phyloP scores from a whole-genome alignment of 2,888 invertebrate genomes.

The Tanytarsus gracilentus region DNA sequence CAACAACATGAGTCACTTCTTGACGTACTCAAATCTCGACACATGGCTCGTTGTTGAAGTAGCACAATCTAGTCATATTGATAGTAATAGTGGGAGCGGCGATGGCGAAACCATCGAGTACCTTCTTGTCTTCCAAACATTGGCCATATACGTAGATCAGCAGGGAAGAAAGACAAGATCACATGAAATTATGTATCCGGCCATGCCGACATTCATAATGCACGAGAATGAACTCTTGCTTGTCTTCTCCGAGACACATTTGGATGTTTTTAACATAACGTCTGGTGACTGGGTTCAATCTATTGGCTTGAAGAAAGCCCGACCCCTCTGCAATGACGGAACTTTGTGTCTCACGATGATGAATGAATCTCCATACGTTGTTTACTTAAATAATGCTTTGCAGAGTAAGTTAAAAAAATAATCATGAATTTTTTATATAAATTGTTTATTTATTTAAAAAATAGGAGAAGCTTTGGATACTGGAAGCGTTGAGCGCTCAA shows the following conservation, averaged over 20 bases:
- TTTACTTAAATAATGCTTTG: conserved; percentile 62
- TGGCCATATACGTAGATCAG: conserved; percentile 80
- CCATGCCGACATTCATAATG: conserved; percentile 67
- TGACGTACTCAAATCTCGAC: conserved; percentile 67
- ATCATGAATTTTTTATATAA: background rate
- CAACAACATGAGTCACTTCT: conserved; percentile 71
- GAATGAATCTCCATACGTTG: conserved; percentile 64
- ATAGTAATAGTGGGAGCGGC: conserved; percentile 59
- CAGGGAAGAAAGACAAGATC: conserved; percentile 74
- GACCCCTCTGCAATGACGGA: conserved; percentile 59
- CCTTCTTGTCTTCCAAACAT: conserved; percentile 66
- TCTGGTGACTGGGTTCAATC: conserved; percentile 93
- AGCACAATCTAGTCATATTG: conserved; percentile 45
- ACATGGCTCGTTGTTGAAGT: conserved; percentile 24
- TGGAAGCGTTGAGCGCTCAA: conserved; percentile 31
- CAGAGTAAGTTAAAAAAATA: conserved; percentile 54
- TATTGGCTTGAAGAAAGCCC: conserved; percentile 71
- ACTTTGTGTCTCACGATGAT: conserved; percentile 57
- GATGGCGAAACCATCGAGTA: conserved; percentile 49
- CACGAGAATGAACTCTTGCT: conserved; percentile 57
- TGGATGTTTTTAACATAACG: conserved; percentile 83
- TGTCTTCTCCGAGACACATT: conserved; percentile 82
- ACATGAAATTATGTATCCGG: conserved; percentile 90
- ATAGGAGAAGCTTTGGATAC: conserved; percentile 46
- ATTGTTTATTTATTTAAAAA: conserved; percentile 30